These are phyloP conservation scores for Mesoclemmys tuberculata DNA, from an alignment of 2,113 vertebrate species.

Conservation along the genomic window DNA sequence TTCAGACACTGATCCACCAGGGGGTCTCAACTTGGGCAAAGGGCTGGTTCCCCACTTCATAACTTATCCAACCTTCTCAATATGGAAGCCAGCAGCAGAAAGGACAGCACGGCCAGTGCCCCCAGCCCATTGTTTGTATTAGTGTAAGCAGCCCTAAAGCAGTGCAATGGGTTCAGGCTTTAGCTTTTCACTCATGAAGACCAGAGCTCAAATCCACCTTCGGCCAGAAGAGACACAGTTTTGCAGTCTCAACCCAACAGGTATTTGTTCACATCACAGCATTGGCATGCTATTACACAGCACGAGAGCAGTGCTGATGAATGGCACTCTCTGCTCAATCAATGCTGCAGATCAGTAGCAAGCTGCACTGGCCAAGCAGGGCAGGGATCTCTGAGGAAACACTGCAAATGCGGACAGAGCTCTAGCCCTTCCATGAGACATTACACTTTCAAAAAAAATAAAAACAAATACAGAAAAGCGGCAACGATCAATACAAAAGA, in stretches of 20 bases:
- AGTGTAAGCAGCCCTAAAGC: background rate
- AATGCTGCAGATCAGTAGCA: background rate
- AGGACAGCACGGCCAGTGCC: background rate
- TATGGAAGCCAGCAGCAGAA: background rate
- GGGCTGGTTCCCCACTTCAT: background rate
- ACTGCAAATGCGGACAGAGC: background rate
- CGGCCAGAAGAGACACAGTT: background rate
- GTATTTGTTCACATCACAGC: background rate
- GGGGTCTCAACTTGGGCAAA: background rate
- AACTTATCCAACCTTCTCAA: accelerated
- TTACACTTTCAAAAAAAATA: background rate
- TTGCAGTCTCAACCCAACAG: background rate
- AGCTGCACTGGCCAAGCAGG: background rate
- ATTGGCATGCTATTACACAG: background rate
- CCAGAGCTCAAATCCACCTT: background rate
- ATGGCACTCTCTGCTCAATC: background rate
- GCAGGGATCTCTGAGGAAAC: background rate
- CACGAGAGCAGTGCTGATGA: background rate
- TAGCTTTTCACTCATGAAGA: background rate
- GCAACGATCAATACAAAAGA: background rate
- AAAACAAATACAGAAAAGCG: background rate
- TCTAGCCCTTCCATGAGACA: background rate
- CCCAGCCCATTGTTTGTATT: background rate
- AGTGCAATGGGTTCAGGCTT: background rate
- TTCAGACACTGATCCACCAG: background rate